phyloP scores from a whole-genome alignment of 2,797 vertebrate species.

The Anguilla obscura region DNA sequence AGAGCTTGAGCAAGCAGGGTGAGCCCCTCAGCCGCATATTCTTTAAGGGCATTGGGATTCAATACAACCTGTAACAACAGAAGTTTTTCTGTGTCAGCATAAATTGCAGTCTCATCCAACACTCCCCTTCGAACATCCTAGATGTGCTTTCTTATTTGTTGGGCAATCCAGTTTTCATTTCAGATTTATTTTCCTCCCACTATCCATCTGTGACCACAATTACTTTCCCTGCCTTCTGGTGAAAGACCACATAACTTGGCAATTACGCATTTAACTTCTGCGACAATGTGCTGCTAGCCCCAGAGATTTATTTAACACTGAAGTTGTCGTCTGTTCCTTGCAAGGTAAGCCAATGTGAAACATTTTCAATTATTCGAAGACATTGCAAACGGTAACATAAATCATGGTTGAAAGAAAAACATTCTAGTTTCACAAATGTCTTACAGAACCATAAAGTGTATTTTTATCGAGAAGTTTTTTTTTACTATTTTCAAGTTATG shows the following conservation, averaged over 20 bases:
- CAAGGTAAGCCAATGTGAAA: slow-evolving; percentile 10
- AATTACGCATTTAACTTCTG: not conserved
- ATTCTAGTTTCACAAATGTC: not conserved
- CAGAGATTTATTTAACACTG: not conserved
- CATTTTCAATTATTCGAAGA: not conserved
- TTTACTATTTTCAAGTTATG: not conserved
- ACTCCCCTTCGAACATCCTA: not conserved
- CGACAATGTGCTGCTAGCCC: not conserved
- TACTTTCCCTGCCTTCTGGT: not conserved
- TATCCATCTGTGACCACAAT: not conserved
- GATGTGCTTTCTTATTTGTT: not conserved
- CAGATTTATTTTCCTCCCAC: not conserved
- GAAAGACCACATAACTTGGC: not conserved
- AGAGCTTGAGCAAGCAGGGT: not conserved
- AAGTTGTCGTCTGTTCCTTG: not conserved
- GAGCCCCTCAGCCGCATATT: not conserved
- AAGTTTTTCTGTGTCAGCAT: not conserved
- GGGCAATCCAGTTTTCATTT: not conserved
- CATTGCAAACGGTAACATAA: not conserved
- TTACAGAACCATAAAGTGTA: not conserved
- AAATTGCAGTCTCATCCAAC: not conserved
- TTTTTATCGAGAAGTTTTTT: not conserved
- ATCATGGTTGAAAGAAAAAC: not conserved
- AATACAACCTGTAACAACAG: not conserved
- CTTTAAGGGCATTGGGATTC: not conserved